These are phyloP conservation scores for Pollimyrus isidori DNA, from an alignment of 2,113 vertebrate species.

Conservation along the genomic window DNA sequence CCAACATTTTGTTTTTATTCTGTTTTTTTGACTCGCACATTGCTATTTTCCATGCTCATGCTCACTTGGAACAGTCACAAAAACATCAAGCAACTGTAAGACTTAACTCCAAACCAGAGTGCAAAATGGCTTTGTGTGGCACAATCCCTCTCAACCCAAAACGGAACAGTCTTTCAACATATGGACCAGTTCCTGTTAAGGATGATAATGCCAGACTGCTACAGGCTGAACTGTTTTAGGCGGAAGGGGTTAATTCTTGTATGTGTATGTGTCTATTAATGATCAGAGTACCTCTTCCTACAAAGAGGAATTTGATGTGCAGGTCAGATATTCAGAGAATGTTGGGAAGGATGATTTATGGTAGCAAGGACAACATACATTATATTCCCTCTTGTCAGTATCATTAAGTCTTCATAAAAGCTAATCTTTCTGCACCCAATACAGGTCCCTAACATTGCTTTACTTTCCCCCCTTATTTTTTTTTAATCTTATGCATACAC, in stretches of 20 bases:
- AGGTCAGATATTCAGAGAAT: conserved; percentile 38
- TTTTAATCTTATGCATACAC: conserved; percentile 45
- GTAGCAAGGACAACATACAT: conserved; percentile 24
- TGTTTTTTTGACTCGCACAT: conserved; percentile 50
- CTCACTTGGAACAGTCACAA: conserved; percentile 38
- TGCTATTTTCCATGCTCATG: conserved; percentile 54
- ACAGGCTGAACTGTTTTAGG: conserved; percentile 36
- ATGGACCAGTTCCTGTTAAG: conserved; percentile 20
- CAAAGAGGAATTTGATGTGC: conserved; percentile 62
- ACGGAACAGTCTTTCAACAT: conserved; percentile 30
- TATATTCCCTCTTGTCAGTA: conserved; percentile 45
- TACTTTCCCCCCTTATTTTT: conserved; percentile 38
- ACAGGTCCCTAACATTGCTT: not conserved
- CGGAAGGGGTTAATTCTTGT: conserved; percentile 24
- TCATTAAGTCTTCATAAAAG: conserved; percentile 44
- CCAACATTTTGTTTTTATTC: conserved; percentile 41
- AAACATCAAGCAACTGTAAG: conserved; percentile 36
- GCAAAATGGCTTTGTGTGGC: conserved; percentile 45
- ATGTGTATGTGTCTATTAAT: conserved; percentile 39
- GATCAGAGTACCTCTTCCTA: conserved; percentile 46
- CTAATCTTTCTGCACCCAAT: conserved; percentile 15
- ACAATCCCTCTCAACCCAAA: conserved; percentile 29
- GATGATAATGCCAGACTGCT: conserved; percentile 31
- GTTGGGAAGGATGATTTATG: conserved; percentile 29
- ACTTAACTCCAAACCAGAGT: conserved; percentile 55